phyloP scores from a whole-genome alignment of 2,797 vertebrate species.

The Spinus pinus region DNA sequence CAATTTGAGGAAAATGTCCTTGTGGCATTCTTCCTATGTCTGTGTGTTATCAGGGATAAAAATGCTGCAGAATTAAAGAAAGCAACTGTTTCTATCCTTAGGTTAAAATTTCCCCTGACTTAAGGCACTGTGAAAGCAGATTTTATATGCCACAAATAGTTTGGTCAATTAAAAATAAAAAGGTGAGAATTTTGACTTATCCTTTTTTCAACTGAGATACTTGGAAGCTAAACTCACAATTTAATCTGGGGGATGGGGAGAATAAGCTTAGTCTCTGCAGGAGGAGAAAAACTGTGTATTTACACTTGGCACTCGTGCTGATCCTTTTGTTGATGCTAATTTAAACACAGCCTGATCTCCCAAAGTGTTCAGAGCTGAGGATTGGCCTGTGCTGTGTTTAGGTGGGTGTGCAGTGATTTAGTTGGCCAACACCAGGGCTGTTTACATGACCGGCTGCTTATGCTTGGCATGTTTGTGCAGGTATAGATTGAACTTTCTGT shows the following conservation, averaged over 20 bases:
- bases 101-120: neutral
- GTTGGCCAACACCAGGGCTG: neutral
- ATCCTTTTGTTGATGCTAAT: slow-evolving; percentile 1
- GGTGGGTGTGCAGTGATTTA: neutral
- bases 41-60: neutral
- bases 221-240: neutral
- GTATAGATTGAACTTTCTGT: neutral
- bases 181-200: neutral
- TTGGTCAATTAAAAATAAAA: neutral
- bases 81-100: neutral
- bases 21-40: neutral
- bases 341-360: neutral
- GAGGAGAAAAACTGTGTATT: neutral
- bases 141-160: neutral
- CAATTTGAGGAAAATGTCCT: neutral
- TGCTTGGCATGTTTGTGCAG: neutral
- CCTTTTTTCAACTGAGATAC: neutral
- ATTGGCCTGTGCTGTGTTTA: neutral
- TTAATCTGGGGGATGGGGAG: neutral
- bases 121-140: neutral
- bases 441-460: neutral
- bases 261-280: neutral
- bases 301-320: neutral
- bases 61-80: neutral
- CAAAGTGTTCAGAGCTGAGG: neutral